These are phyloP conservation scores for Carcharodon carcharias DNA, from an alignment of 2,797 vertebrate genomes.

Conservation along the genomic window DNA sequence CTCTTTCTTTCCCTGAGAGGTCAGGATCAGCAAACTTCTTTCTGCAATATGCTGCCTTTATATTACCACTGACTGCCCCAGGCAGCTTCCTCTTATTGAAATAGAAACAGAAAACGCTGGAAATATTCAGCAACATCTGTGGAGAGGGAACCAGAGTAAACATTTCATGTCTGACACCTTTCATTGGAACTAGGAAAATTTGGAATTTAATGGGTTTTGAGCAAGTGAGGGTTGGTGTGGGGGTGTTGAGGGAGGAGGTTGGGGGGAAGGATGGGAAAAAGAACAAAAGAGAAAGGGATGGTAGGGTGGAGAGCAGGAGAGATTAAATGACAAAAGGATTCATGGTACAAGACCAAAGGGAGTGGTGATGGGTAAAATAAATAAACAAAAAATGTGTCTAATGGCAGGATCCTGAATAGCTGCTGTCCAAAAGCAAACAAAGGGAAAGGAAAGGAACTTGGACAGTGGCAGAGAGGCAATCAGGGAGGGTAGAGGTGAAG, in stretches of 20 bases:
- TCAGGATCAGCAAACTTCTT: not conserved
- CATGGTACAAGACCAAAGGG: not conserved
- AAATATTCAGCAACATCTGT: not conserved
- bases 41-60: not conserved
- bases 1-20: not conserved
- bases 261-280: not conserved
- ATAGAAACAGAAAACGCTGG: not conserved
- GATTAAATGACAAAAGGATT: not conserved
- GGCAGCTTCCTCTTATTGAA: not conserved
- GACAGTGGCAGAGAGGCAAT: not conserved
- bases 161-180: not conserved
- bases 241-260: no score
- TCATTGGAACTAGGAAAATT: not conserved
- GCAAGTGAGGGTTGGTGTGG: not conserved
- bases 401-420: not conserved
- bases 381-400: not conserved
- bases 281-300: not conserved
- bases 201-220: not conserved
- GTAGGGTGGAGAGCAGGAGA: not conserved
- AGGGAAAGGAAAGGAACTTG: not conserved
- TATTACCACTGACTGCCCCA: not conserved
- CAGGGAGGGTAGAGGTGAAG: not conserved
- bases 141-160: not conserved
- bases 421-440: not conserved
- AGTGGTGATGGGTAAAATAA: not conserved